Percentiles rank a stretch among this genome's conserved stretches.
These are phyloP conservation scores for Morpho helenor DNA, from an alignment of 2,888 invertebrate species.

Conservation along the genomic window DNA sequence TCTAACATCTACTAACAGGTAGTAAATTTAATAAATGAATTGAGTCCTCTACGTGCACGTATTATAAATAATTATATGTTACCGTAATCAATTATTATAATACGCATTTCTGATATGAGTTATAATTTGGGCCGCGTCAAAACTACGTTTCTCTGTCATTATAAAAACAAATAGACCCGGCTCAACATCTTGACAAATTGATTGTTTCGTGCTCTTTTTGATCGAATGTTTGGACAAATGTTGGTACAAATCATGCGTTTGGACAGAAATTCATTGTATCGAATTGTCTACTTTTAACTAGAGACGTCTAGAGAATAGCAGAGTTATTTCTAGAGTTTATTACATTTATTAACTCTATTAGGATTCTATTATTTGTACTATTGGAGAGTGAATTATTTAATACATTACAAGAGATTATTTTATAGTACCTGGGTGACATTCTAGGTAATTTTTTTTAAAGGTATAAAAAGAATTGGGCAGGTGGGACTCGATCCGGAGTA, in stretches of 20 bases:
- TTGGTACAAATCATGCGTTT: constrained; percentile 15
- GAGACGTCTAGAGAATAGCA: too few species aligned
- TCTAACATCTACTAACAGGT: too few species aligned
- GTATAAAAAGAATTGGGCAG: too few species aligned
- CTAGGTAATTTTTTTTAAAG: too few species aligned
- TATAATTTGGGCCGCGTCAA: constrained; percentile 30
- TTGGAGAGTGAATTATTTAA: too few species aligned
- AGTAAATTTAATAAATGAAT: neutral
- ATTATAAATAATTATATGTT: constrained; percentile 10
- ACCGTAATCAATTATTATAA: constrained; percentile 22
- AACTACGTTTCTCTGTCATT: constrained; percentile 32
- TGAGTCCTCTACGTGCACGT: neutral
- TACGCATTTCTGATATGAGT: constrained; percentile 10
- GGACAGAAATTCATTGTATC: neutral
- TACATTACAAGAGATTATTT: too few species aligned
- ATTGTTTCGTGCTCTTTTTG: constrained; percentile 33
- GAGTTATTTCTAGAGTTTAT: too few species aligned
- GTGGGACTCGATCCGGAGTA: too few species aligned
- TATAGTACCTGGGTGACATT: too few species aligned
- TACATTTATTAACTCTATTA: too few species aligned
- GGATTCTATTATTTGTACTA: too few species aligned
- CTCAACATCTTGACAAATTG: constrained; percentile 42
- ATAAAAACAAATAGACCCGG: constrained; percentile 34
- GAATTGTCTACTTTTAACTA: neutral
- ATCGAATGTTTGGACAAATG: constrained; percentile 20